Conservation (phyloP, 2,888 invertebrate genomes). For the Cyrtodaria siliqua region DNA sequence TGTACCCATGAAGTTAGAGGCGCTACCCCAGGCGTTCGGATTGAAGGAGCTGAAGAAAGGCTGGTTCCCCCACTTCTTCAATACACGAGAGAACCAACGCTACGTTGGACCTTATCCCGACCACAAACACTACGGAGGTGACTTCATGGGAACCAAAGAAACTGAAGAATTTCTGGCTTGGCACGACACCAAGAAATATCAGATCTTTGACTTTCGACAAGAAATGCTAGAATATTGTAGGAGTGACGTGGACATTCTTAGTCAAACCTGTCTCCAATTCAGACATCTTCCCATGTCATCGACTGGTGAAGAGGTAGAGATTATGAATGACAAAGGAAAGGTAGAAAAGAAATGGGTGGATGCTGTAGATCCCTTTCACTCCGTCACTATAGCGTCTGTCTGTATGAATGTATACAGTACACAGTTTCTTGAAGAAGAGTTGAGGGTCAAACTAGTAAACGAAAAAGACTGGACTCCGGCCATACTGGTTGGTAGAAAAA, state of each 20-base stretch:
- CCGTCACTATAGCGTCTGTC: conserved; percentile 37
- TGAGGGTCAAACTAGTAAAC: conserved; percentile 31
- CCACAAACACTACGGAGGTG: conserved; percentile 24
- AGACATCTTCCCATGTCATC: conserved; percentile 21
- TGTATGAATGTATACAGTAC: conserved; percentile 42
- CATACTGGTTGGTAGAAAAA: conserved; percentile 13
- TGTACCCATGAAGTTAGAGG: conserved; percentile 51
- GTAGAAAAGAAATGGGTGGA: conserved; percentile 8
- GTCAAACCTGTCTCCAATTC: conserved; percentile 39
- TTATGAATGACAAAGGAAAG: neutral
- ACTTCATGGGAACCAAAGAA: conserved; percentile 22
- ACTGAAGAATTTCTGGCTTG: conserved; percentile 24
- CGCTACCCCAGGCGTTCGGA: conserved; percentile 52
- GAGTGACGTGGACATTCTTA: conserved; percentile 50
- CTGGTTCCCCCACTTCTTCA: conserved; percentile 53
- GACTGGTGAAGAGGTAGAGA: neutral
- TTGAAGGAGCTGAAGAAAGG: conserved; percentile 48
- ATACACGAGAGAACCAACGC: conserved; percentile 46
- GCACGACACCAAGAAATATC: conserved; percentile 17
- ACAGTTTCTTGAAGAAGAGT: conserved; percentile 39
- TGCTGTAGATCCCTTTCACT: conserved; percentile 50
- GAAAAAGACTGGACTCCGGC: conserved; percentile 27
- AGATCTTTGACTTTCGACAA: conserved; percentile 39
- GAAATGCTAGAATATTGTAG: conserved; percentile 54
- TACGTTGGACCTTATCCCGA: conserved; percentile 50